Evolutionary conservation across 2,113 vertebrate genomes (phyloP).

Genomic region (Martes martes): DNA sequence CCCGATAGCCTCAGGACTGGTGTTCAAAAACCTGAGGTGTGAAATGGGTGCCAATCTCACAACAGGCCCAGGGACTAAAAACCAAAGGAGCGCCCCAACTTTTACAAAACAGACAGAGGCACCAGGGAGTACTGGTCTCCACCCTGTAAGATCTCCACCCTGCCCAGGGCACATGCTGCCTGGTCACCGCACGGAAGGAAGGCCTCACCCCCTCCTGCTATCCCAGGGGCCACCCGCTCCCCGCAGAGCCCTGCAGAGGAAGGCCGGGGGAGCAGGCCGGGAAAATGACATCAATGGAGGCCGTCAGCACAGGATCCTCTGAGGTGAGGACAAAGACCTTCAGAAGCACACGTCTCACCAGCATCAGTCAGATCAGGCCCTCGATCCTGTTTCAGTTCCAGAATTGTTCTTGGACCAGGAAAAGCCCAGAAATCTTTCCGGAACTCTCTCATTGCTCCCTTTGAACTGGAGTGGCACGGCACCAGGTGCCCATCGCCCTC

Average conservation of each 20-base stretch:
- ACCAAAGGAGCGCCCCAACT: not conserved
- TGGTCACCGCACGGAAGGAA: not conserved
- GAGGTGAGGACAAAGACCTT: not conserved
- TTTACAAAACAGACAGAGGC: not conserved
- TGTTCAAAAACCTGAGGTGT: not conserved
- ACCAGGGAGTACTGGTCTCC: not conserved
- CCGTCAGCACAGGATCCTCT: not conserved
- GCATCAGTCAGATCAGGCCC: not conserved
- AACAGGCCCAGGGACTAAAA: not conserved
- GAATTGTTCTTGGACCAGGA: slow-evolving; percentile 31
- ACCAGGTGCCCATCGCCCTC: not conserved
- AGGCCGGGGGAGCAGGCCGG: not conserved
- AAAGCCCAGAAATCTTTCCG: slow-evolving; percentile 38
- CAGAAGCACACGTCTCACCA: not conserved
- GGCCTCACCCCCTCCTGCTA: not conserved
- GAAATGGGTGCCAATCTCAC: not conserved
- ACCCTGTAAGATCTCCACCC: not conserved
- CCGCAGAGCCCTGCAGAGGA: not conserved
- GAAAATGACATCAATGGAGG: too few relatives aligned
- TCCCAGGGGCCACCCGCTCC: not conserved
- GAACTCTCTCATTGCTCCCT: slow-evolving; percentile 53
- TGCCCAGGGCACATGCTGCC: not conserved
- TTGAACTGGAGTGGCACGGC: not conserved
- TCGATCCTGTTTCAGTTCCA: not conserved
- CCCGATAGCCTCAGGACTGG: not conserved